Evolutionary conservation across 2,888 invertebrate species (phyloP).

Genomic region (Lottia gigantea): DNA sequence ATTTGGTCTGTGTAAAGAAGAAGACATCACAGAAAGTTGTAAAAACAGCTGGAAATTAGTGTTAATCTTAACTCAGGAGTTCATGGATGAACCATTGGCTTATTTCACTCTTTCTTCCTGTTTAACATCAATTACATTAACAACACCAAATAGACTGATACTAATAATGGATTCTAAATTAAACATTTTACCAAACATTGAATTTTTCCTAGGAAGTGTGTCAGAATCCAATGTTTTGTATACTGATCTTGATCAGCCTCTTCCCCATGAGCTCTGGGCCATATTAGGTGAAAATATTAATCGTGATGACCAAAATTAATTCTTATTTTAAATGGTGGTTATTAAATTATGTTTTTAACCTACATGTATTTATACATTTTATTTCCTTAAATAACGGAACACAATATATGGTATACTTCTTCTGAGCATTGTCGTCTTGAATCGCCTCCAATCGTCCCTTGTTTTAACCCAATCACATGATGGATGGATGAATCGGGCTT

Average conservation of each 20-base stretch:
- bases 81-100: background rate
- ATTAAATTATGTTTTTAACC: too few relatives aligned
- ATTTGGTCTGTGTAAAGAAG: background rate
- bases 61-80: background rate
- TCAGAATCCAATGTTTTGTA: background rate
- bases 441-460: too few relatives aligned
- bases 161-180: background rate
- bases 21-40: background rate
- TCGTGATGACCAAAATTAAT: too few relatives aligned
- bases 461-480: too few relatives aligned
- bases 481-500: too few relatives aligned
- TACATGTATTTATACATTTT: too few relatives aligned
- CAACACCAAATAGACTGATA: background rate
- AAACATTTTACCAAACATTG: background rate
- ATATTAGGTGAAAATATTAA: too few relatives aligned
- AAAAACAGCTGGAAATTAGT: conserved; percentile 4
- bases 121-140: background rate
- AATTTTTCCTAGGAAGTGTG: background rate
- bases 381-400: too few relatives aligned
- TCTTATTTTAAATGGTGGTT: too few relatives aligned
- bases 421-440: too few relatives aligned
- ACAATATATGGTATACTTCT: too few relatives aligned
- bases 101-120: background rate
- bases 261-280: too few relatives aligned
- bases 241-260: background rate